phyloP scores from a whole-genome alignment of 1,140 invertebrate species.

The Drusus annulatus region DNA sequence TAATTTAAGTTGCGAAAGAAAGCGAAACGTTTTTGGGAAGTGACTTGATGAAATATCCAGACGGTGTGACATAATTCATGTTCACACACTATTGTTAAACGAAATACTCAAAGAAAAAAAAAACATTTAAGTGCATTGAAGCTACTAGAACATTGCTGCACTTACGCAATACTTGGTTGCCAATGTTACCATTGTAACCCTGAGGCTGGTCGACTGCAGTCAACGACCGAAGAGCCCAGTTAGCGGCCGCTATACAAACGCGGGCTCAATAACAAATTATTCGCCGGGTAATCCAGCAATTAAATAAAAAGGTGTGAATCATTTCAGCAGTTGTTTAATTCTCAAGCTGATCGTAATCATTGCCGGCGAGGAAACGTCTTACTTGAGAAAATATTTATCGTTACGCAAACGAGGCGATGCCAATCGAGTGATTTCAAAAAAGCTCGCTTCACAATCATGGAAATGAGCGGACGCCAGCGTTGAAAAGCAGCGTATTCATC shows the following conservation, averaged over 20 bases:
- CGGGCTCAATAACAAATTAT: too few relatives aligned
- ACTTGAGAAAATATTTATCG: neutral
- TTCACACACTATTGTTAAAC: neutral
- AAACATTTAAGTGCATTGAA: conserved; percentile 19
- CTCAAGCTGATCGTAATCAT: neutral
- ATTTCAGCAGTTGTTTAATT: neutral
- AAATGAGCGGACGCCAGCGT: neutral
- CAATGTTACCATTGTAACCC: conserved; percentile 49
- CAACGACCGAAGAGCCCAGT: conserved; percentile 48
- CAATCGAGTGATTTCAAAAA: conserved; percentile 13
- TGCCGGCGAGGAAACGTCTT: neutral
- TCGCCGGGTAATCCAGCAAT: too few relatives aligned
- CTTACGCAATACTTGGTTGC: conserved; percentile 6
- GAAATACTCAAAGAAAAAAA: neutral
- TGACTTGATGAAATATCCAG: neutral
- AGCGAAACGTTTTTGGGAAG: too few relatives aligned
- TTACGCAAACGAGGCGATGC: conserved; percentile 19
- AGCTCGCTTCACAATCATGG: neutral
- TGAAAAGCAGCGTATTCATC: neutral
- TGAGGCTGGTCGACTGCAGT: conserved; percentile 47
- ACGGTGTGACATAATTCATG: neutral
- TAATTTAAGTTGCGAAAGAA: too few relatives aligned
- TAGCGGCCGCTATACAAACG: too few relatives aligned
- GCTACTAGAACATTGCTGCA: conserved; percentile 3
- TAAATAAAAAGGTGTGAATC: too few relatives aligned